A percentile compares a stretch with the other conserved stretches of the same genome.
These are phyloP conservation scores for Heterotis niloticus DNA, from an alignment of 2,113 vertebrate genomes.

Conservation along the genomic window DNA sequence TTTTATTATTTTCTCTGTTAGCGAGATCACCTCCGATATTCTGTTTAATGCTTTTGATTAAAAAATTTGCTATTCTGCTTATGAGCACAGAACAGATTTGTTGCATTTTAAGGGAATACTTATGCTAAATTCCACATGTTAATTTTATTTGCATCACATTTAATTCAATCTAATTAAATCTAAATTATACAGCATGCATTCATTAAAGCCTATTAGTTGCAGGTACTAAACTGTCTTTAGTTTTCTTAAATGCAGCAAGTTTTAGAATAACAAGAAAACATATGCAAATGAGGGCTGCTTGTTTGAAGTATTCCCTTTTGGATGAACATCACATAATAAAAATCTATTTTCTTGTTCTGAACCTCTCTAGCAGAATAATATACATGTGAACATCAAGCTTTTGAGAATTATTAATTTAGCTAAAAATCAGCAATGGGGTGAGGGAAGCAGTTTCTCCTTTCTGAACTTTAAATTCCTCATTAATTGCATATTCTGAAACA, in stretches of 20 bases:
- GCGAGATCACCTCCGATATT: neutral
- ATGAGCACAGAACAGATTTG: conserved; percentile 8
- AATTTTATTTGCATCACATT: conserved; percentile 36
- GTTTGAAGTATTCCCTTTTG: conserved; percentile 59
- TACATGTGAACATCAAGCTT: conserved; percentile 47
- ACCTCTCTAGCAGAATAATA: conserved; percentile 50
- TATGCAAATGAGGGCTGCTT: conserved; percentile 51
- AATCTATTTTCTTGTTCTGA: conserved; percentile 58
- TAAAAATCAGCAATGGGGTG: conserved; percentile 47
- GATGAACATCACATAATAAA: conserved; percentile 57
- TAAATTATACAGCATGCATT: conserved; percentile 36
- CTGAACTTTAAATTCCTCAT: conserved; percentile 37
- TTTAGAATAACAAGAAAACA: conserved; percentile 39
- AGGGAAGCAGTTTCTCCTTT: conserved; percentile 32
- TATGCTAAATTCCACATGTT: conserved; percentile 30
- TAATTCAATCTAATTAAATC: conserved; percentile 35
- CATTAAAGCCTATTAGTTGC: conserved; percentile 40
- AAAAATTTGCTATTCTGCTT: conserved; percentile 4
- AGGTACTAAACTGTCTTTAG: conserved; percentile 34
- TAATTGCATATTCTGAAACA: conserved; percentile 52
- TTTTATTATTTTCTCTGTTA: neutral
- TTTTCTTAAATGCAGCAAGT: conserved; percentile 42
- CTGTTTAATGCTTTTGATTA: neutral
- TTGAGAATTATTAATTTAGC: conserved; percentile 67
- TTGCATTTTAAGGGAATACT: conserved; percentile 6